Evolutionary conservation across 2,888 invertebrate species (phyloP).

Genomic region (Sarcophaga subvicina): DNA sequence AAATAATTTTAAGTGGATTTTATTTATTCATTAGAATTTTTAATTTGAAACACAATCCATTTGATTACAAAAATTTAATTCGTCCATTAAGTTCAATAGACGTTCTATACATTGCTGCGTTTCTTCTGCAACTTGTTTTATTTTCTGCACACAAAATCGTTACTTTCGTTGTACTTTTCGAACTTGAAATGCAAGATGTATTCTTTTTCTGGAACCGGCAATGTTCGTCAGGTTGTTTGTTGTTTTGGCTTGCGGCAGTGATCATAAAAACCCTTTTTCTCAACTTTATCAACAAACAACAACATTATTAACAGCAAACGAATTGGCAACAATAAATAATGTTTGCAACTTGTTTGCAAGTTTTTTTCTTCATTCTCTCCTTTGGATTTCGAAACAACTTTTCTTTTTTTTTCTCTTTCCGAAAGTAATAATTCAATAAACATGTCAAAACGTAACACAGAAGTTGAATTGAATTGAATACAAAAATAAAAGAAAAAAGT

Average conservation of each 20-base stretch:
- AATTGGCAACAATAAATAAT: constrained; percentile 54
- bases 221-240: background rate
- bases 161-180: background rate
- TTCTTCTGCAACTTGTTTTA: too few relatives aligned
- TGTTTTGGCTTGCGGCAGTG: background rate
- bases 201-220: background rate
- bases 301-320: constrained; percentile 38
- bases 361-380: constrained; percentile 22
- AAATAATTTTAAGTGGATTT: too few relatives aligned
- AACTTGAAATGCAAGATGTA: background rate
- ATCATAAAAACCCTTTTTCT: constrained; percentile 27
- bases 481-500: background rate
- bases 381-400: constrained; percentile 11
- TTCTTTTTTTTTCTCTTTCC: constrained; percentile 29
- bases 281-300: constrained; percentile 37
- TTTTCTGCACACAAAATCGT: too few relatives aligned
- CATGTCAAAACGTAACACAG: constrained; percentile 65
- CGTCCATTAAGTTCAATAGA: too few relatives aligned
- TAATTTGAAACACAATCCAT: too few relatives aligned
- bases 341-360: constrained; percentile 44
- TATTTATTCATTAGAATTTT: too few relatives aligned
- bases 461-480: constrained; percentile 39
- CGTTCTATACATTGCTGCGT: too few relatives aligned
- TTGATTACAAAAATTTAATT: too few relatives aligned
- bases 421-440: constrained; percentile 68